Base-by-base conservation (phyloP, 2,888 invertebrate genomes). In the Dione juno region DNA sequence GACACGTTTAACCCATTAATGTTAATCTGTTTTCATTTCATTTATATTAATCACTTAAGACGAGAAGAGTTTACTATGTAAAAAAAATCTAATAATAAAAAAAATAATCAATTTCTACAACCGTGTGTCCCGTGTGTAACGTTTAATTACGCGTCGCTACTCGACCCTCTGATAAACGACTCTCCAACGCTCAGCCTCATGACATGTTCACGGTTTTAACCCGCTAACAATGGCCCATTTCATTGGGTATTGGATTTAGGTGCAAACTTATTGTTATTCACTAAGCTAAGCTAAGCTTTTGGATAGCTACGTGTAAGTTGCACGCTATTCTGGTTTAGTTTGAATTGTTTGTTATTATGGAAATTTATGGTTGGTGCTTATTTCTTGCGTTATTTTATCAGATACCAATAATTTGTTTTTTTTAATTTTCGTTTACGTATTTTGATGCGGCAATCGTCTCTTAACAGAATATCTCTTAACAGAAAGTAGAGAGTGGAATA, bases 151-250 rank as follows among this genome's bases (percentile, higher is more conserved):
- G 84, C 85, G 82, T 75, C 79, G 84, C 85, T 85, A 84, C 90
- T 90, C 89, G 85, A 87, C 86, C 81, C 84, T 79, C 85, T 88
- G 89, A 90, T 89, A 87, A 88, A 90, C 86, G 88, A 88, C 89
- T 86, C 89, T 89, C 82, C 82, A 84, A 79, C 79, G 78, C 80
- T 70, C 53, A 54, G 78, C 80, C 82, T 76, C 85, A 86, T 87
- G 90, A 89, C 89, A 89, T 84, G 84, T 87, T 84, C 87, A 84
- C 84, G 84, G 82, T 87, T 88, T 89, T 85, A 84, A 86, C 81
- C 84, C 78, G 67, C 78, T 79, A 82, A 85, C 84, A 87, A 85
- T 81, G 79, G 77, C 81, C 79, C 80, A 82, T 83, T 81, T 78
- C 82, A 81, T 83, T 83, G 81, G 82, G 70, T 71, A 75, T 74